A percentile compares a stretch with the other conserved stretches of the same genome.
phyloP scores from a whole-genome alignment of 2,888 invertebrate genomes.

The Apamea sordens region DNA sequence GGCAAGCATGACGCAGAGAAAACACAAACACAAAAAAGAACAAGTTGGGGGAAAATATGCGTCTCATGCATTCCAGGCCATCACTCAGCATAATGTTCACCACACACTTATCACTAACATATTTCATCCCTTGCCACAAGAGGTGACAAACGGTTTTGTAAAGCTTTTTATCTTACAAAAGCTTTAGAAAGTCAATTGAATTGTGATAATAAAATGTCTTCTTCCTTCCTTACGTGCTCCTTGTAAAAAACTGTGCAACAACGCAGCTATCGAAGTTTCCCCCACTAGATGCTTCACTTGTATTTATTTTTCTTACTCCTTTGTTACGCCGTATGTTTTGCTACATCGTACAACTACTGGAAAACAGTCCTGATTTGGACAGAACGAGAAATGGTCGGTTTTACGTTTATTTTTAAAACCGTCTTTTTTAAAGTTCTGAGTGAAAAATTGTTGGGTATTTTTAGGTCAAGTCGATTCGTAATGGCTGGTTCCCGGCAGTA shows the following conservation, averaged over 20 bases:
- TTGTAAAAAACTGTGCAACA: conserved; percentile 38
- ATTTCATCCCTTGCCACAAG: background rate
- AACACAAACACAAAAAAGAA: background rate
- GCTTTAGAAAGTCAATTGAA: background rate
- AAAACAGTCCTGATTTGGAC: conserved; percentile 63
- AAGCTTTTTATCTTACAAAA: background rate
- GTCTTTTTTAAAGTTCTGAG: conserved; percentile 61
- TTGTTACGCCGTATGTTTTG: conserved; percentile 58
- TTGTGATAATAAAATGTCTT: conserved; percentile 9
- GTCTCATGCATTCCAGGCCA: background rate
- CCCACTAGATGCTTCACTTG: conserved; percentile 46
- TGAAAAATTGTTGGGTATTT: conserved; percentile 64
- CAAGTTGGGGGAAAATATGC: background rate
- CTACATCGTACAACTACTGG: conserved; percentile 34
- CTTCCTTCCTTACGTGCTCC: background rate
- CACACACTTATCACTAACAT: background rate
- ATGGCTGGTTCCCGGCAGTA: conserved; percentile 50
- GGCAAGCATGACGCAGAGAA: no score
- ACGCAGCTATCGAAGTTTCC: conserved; percentile 61
- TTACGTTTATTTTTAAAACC: conserved; percentile 57
- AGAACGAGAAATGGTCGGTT: conserved; percentile 60
- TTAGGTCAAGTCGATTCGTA: conserved; percentile 65
- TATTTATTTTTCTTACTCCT: conserved; percentile 54
- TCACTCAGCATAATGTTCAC: background rate
- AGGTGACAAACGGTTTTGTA: background rate